Evolutionary conservation across 2,888 invertebrate species (phyloP).

Genomic region (Latheticus oryzae): DNA sequence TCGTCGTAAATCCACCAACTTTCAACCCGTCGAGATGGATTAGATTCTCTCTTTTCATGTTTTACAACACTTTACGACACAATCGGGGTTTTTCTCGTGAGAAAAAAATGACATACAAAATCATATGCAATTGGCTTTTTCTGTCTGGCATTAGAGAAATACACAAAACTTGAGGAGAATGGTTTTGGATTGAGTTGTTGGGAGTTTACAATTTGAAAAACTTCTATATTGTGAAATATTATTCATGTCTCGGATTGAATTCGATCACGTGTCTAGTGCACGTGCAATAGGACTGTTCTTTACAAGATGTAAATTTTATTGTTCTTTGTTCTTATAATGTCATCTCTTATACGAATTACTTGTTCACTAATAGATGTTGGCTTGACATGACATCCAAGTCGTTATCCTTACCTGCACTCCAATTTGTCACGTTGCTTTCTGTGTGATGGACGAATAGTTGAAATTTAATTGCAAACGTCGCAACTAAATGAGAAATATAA

Average conservation of each 20-base stretch:
- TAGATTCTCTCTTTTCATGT: conserved; percentile 60
- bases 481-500: conserved; percentile 36
- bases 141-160: too few species aligned
- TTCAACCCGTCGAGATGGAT: conserved; percentile 60
- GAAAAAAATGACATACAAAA: too few species aligned
- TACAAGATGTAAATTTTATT: background rate
- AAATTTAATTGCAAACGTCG: conserved; percentile 38
- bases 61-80: conserved; percentile 61
- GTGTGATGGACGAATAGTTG: conserved; percentile 35
- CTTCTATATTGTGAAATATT: too few species aligned
- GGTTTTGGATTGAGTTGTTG: too few species aligned
- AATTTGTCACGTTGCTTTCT: conserved; percentile 41
- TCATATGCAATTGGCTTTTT: too few species aligned
- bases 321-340: conserved; percentile 15
- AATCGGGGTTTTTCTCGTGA: conserved; percentile 52
- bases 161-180: too few species aligned
- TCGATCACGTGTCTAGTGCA: too few species aligned
- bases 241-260: too few species aligned
- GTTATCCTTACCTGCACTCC: conserved; percentile 39
- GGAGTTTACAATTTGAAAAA: too few species aligned
- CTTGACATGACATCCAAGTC: conserved; percentile 46
- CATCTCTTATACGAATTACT: conserved; percentile 47
- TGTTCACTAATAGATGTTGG: conserved; percentile 46
- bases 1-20: conserved; percentile 57
- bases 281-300: background rate